These are phyloP conservation scores for Lithosia quadra DNA, from an alignment of 2,888 invertebrate genomes.

Conservation along the genomic window DNA sequence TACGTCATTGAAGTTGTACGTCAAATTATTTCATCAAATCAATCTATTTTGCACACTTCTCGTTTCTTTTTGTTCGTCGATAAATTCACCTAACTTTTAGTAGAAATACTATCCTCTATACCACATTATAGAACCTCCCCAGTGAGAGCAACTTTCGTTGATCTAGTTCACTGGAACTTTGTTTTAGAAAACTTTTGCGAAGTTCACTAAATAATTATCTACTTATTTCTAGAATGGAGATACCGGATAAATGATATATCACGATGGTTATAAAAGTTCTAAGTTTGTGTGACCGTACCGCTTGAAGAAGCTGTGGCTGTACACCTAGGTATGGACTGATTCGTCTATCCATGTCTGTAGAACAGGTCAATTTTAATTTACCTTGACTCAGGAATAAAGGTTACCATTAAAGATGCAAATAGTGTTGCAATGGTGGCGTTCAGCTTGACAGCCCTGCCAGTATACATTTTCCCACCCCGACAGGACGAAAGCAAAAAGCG, in stretches of 20 bases:
- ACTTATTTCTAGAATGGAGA: not conserved
- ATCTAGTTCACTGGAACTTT: not conserved
- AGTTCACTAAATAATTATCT: conserved; percentile 5
- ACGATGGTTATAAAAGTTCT: not conserved
- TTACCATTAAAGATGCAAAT: too few species aligned
- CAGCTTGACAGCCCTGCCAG: too few species aligned
- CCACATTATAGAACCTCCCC: not conserved
- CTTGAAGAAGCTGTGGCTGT: too few species aligned
- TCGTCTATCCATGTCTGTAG: too few species aligned
- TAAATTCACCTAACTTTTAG: not conserved
- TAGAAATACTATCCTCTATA: not conserved
- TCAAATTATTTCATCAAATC: not conserved
- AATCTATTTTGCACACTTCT: not conserved
- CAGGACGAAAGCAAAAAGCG: too few species aligned
- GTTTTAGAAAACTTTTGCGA: not conserved
- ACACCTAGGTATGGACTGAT: not conserved
- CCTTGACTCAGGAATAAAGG: not conserved
- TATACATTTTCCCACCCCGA: too few species aligned
- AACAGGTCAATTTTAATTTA: not conserved
- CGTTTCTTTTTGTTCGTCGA: not conserved
- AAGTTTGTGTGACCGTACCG: too few species aligned
- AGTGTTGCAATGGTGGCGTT: too few species aligned
- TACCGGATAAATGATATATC: not conserved
- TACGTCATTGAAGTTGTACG: not conserved
- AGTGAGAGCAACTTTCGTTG: not conserved